These are phyloP conservation scores for Nothobranchius furzeri DNA, from an alignment of 2,113 vertebrate species.

Conservation along the genomic window DNA sequence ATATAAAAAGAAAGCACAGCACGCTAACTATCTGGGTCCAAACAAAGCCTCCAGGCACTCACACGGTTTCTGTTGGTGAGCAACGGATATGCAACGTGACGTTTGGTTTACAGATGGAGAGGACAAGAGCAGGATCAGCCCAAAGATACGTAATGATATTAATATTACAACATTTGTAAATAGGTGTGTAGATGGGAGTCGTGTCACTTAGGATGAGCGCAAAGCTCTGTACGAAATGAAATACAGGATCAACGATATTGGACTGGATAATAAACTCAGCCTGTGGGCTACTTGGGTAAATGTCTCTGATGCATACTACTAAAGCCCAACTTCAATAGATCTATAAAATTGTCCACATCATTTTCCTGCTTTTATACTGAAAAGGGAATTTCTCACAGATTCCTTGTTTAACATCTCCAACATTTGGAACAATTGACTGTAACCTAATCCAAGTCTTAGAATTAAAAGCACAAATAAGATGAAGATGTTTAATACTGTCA, in stretches of 20 bases:
- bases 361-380: not conserved
- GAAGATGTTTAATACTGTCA: not conserved
- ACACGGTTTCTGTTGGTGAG: conserved; percentile 25
- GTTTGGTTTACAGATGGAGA: conserved; percentile 12
- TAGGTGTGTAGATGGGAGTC: not conserved
- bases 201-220: not conserved
- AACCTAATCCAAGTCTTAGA: conserved; percentile 3
- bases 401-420: conserved; percentile 7
- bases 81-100: conserved; percentile 19
- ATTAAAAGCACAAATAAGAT: conserved; percentile 2
- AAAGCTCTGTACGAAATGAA: conserved; percentile 10
- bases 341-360: not conserved
- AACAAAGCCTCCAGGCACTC: conserved; percentile 14
- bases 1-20: conserved; percentile 6
- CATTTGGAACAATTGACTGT: conserved; percentile 36
- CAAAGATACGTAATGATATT: conserved; percentile 15
- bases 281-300: not conserved
- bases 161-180: conserved; percentile 18
- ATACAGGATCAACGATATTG: conserved; percentile 26
- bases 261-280: conserved; percentile 51
- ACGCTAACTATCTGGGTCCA: not conserved
- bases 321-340: conserved; percentile 6
- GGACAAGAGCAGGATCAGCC: conserved; percentile 10
- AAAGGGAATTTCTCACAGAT: conserved; percentile 22
- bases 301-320: not conserved